Percentiles rank a stretch among this genome's conserved stretches.
phyloP scores from a whole-genome alignment of 2,888 invertebrate genomes.

The Eristalis arbustorum region DNA sequence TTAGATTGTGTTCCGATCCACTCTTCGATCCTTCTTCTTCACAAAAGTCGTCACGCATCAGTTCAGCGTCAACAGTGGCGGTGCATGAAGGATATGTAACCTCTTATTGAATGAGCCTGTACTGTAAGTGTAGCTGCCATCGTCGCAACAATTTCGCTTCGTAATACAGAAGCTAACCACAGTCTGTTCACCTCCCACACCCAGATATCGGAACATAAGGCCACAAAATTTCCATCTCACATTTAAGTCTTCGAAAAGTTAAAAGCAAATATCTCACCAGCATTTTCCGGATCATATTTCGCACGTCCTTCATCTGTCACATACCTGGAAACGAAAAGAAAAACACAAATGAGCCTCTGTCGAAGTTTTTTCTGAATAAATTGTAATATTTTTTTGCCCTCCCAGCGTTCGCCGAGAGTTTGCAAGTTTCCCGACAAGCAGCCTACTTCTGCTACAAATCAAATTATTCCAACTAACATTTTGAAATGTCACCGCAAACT shows the following conservation, averaged over 20 bases:
- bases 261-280: not conserved
- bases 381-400: not conserved
- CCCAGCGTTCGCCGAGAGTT: not conserved
- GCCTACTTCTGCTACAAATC: conserved; percentile 8
- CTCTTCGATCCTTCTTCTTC: too few species aligned
- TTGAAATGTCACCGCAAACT: conserved; percentile 33
- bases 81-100: too few species aligned
- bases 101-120: too few species aligned
- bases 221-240: not conserved
- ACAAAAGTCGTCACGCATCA: too few species aligned
- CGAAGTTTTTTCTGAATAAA: not conserved
- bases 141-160: too few species aligned
- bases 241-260: not conserved
- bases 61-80: too few species aligned
- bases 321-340: not conserved
- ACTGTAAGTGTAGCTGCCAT: too few species aligned
- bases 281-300: not conserved
- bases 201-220: too few species aligned
- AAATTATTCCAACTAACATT: conserved; percentile 29
- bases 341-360: not conserved
- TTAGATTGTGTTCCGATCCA: too few species aligned
- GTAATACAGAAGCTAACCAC: too few species aligned
- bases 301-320: not conserved
- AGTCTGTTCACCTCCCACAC: too few species aligned
- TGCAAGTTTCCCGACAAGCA: not conserved